Evolutionary conservation across 2,797 vertebrate genomes (phyloP), one percentile per base, ranked within the genome.

Genomic region (Tapera naevia): DNA sequence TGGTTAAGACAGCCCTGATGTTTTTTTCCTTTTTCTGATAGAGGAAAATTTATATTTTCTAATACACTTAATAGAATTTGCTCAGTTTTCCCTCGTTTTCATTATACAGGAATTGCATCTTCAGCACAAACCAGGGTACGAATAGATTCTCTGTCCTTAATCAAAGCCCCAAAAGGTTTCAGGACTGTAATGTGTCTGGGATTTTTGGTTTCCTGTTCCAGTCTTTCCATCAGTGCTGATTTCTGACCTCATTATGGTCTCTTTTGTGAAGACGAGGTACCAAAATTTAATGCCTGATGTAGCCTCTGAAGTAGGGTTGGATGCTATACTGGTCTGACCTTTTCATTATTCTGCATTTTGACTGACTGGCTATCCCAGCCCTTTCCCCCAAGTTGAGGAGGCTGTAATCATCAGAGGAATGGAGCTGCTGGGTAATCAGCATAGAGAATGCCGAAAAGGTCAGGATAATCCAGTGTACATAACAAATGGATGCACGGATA

Each of bases 311-410:
- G 82, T 85, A 61, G 7, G 17, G 78, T 37, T 65, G 79, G 21
- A 14, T 85, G 81, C 71, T 83, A 10, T 87, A 22, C 65, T 30
- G 62, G 53, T 71, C 81, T 94, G 96, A 96, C 96, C 96, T 97
- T 97, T 96, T 95, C 75, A 53, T 64, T 91, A 72, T 80, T 78
- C 58, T 70, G 76, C 72, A 43, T 46, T 86, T 88, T 71, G 95
- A 92, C 35, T 94, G 95, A 88, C 46, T 85, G 87, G 69, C 82
- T 65, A 5, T 23, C 33, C 83, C 91, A 56, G 67, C 74, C 33
- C 82, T 71, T 64, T 43, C 51, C 83, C 80, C 37, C 71, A 86
- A 43, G 46, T 39, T 37, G 74, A 76, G 75, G 67, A 54, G 80
- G 24, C 56, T 88, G 46, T 81, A 91, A 94, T 19, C 60, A 73